A percentile compares a stretch with the other conserved stretches of the same genome.
phyloP scores from a whole-genome alignment of 2,888 invertebrate species.

The Acleris holmiana region DNA sequence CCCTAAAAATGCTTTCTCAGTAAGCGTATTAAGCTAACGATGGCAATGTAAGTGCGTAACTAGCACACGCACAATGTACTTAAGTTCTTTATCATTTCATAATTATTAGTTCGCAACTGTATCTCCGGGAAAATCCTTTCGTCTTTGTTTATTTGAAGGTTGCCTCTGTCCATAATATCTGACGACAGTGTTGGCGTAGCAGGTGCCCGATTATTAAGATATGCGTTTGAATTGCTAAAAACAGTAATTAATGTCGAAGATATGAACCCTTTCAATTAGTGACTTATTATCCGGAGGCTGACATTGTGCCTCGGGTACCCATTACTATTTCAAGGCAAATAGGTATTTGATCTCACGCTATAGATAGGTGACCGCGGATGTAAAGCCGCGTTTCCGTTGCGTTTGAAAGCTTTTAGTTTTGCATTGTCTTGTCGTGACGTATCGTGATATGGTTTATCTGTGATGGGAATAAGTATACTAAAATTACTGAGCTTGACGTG shows the following conservation, averaged over 20 bases:
- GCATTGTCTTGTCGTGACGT: not conserved
- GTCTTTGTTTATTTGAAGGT: slow-evolving; percentile 54
- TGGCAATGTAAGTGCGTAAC: not conserved
- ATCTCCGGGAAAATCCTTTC: slow-evolving; percentile 48
- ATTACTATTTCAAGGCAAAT: slow-evolving; percentile 63
- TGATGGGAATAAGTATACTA: not conserved
- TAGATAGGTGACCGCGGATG: slow-evolving; percentile 62
- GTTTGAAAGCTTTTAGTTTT: not conserved
- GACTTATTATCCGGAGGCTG: slow-evolving; percentile 44
- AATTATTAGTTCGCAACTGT: slow-evolving; percentile 36
- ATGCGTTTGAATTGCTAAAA: slow-evolving; percentile 47
- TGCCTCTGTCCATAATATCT: slow-evolving; percentile 37
- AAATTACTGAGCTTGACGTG: not conserved
- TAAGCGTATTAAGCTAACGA: not conserved
- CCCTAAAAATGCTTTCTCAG: not conserved
- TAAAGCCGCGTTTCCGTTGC: slow-evolving; percentile 52
- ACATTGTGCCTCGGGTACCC: slow-evolving; percentile 45
- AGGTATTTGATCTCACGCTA: slow-evolving; percentile 61
- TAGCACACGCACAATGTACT: not conserved
- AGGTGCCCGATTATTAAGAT: slow-evolving; percentile 43
- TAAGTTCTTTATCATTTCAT: slow-evolving; percentile 6
- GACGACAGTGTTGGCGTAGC: slow-evolving; percentile 38
- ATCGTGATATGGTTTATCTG: not conserved
- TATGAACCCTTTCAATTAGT: slow-evolving; percentile 38
- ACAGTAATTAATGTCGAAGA: slow-evolving; percentile 51